These are phyloP conservation scores for Melitaea cinxia DNA, from an alignment of 1,140 invertebrate species.

Conservation along the genomic window DNA sequence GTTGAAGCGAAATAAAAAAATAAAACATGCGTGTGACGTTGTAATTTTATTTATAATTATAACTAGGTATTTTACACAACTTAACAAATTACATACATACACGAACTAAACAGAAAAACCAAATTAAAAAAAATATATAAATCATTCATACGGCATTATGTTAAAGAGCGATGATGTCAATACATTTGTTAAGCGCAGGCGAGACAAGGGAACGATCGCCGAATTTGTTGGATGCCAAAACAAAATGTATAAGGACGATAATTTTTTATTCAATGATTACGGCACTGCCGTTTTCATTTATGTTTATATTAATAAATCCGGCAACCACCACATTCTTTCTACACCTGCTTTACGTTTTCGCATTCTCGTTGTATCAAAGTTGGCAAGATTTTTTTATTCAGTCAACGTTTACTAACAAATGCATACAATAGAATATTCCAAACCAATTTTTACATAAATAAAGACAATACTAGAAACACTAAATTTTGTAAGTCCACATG, in stretches of 20 bases:
- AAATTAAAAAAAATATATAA: constrained; percentile 62
- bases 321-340: no score
- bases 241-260: no score
- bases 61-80: constrained; percentile 80
- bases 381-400: constrained; percentile 49
- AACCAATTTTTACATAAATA: not conserved
- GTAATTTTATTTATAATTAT: constrained; percentile 75
- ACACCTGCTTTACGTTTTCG: not conserved
- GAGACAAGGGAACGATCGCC: no score
- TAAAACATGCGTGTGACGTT: constrained; percentile 72
- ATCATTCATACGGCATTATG: constrained; percentile 64
- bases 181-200: constrained; percentile 14
- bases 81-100: constrained; percentile 80
- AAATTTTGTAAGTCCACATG: no score
- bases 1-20: constrained; percentile 63
- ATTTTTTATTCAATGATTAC: no score
- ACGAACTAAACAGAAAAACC: constrained; percentile 76
- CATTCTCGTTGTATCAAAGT: constrained; percentile 34
- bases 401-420: constrained; percentile 27
- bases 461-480: no score
- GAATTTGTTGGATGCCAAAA: no score
- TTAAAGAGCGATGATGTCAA: constrained; percentile 31
- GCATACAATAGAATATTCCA: not conserved
- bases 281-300: no score
- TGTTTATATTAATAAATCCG: no score